These are phyloP conservation scores for Cephus pygmeus DNA, from an alignment of 2,888 invertebrate genomes.

Conservation along the genomic window DNA sequence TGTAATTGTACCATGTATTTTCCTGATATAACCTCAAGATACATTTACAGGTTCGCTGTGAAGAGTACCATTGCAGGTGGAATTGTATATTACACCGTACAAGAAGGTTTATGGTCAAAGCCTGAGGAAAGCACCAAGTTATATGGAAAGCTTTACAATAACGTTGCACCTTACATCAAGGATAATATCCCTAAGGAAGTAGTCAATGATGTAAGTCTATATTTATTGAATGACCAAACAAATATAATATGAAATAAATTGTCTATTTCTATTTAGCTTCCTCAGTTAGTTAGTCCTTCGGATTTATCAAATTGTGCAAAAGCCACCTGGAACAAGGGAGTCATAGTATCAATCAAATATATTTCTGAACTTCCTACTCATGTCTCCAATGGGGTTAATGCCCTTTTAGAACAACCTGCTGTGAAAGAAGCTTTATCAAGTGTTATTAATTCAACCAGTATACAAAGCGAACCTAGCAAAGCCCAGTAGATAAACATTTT, in stretches of 20 bases:
- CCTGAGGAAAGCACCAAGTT: slow-evolving; percentile 58
- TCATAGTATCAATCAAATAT: slow-evolving; percentile 45
- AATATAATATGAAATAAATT: slow-evolving; percentile 8
- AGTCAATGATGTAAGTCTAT: slow-evolving; percentile 41
- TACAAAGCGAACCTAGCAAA: background rate
- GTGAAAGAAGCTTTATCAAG: slow-evolving; percentile 17
- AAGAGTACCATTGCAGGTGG: slow-evolving; percentile 60
- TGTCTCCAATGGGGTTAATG: slow-evolving; percentile 37
- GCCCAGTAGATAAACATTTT: background rate
- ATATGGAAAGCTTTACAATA: slow-evolving; percentile 55
- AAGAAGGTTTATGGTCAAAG: slow-evolving; percentile 63
- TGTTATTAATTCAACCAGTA: background rate
- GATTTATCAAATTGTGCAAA: slow-evolving; percentile 32
- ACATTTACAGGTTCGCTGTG: slow-evolving; percentile 48
- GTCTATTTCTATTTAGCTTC: slow-evolving; percentile 33
- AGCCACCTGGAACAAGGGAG: slow-evolving; percentile 52
- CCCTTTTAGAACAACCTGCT: slow-evolving; percentile 22
- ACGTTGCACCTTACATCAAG: slow-evolving; percentile 49
- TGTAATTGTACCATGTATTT: background rate
- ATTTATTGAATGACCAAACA: background rate
- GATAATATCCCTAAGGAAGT: slow-evolving; percentile 50
- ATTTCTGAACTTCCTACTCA: slow-evolving; percentile 46
- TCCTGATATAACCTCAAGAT: background rate
- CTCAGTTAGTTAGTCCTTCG: slow-evolving; percentile 41
- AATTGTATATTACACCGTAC: slow-evolving; percentile 55